Base-by-base conservation (phyloP, 2,797 vertebrate genomes). In the Emys orbicularis region DNA sequence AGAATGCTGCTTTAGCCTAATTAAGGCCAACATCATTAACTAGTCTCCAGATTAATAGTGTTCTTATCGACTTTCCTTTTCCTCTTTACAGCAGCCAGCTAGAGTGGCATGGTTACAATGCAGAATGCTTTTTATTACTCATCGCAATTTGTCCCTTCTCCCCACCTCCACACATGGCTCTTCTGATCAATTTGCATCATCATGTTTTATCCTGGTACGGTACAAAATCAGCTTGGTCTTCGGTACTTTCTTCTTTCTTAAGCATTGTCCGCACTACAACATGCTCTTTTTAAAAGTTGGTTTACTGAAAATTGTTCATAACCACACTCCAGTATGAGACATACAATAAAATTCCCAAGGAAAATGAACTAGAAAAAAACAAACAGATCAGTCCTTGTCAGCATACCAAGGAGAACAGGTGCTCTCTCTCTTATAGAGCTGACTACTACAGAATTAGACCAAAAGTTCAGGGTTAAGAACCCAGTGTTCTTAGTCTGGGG, bases 271-370 rank as follows among this genome's bases (percentile, higher is more conserved):
- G 5, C 72, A 47, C 34, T 41, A 6, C 72, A 44, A 27, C 25
- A 3, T 74, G 72, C 41, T 74, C 41, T 74, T 44, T 25, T 44
- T 6, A 41, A 44, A 44, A 44, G 12, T 23, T 12, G 12, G 25
- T 44, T 91, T 74, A 79, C 81, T 49, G 83, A 87, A 90, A 89
- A 76, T 16, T 61, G 50, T 88, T 92, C 85, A 59, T 77, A 83
- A 82, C 86, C 19, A 6, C 52, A 88, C 59, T n/a, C 21, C 92
- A 61, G 76, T 2, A 10, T 9, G 11, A 81, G 80, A 10, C 86
- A 53, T 23, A 81, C 52, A 83, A 56, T 74, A 52, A 88, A 81
- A 84, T 59, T 52, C 76, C 29, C 54, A 29, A 88, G 74, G 82
- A 89, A 84, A 74, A 77, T 88, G 25, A 25, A 56, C 56, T 2